A percentile compares a stretch with the other conserved stretches of the same genome.
These are phyloP conservation scores for Ericerus pela DNA, from an alignment of 1,140 invertebrate species.

Conservation along the genomic window DNA sequence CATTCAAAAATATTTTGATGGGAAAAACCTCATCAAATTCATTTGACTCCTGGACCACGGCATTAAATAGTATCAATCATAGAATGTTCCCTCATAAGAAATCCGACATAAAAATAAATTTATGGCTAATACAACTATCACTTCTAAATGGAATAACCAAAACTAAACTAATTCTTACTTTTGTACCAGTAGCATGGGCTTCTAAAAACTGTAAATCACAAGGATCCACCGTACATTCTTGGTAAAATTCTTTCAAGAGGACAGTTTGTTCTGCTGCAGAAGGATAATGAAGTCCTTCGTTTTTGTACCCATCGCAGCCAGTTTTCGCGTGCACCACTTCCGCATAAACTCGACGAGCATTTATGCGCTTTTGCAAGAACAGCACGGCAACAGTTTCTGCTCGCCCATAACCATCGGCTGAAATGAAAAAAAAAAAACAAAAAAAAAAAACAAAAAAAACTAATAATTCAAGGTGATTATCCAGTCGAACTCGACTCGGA, in stretches of 20 bases:
- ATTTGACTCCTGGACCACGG: too few relatives aligned
- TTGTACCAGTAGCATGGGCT: slow-evolving; percentile 27
- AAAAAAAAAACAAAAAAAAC: too few relatives aligned
- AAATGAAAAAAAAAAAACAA: neutral
- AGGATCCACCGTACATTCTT: slow-evolving; percentile 38
- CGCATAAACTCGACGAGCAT: slow-evolving; percentile 41
- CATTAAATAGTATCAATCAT: too few relatives aligned
- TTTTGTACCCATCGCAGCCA: slow-evolving; percentile 44
- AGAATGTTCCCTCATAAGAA: too few relatives aligned
- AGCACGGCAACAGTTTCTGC: slow-evolving; percentile 42
- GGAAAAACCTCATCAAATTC: too few relatives aligned
- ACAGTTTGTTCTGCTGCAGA: neutral
- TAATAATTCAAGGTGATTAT: too few relatives aligned
- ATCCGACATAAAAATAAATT: too few relatives aligned
- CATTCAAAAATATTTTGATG: too few relatives aligned
- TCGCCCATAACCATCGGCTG: slow-evolving; percentile 44
- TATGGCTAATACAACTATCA: too few relatives aligned
- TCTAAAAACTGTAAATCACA: slow-evolving; percentile 26
- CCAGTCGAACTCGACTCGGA: too few relatives aligned
- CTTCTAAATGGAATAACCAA: too few relatives aligned
- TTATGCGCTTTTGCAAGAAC: slow-evolving; percentile 38
- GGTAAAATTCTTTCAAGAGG: slow-evolving; percentile 3
- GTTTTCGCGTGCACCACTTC: slow-evolving; percentile 39
- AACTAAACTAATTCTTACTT: slow-evolving; percentile 26
- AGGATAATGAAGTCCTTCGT: slow-evolving; percentile 16